These are phyloP conservation scores for Pollenia labialis DNA, from an alignment of 2,888 invertebrate genomes.

Conservation along the genomic window DNA sequence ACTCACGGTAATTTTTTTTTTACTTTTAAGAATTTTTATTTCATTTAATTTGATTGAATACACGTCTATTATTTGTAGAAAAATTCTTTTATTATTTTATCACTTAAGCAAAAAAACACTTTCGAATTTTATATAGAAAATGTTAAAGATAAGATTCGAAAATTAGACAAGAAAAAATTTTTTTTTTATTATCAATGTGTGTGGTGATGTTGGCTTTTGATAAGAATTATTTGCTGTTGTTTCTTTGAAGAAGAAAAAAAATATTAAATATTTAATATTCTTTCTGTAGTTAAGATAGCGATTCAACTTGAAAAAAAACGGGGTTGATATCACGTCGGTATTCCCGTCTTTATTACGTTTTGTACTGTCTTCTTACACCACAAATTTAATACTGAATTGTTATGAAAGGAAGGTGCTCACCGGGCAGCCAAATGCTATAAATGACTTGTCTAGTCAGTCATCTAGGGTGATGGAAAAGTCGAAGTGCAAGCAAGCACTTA, in stretches of 20 bases:
- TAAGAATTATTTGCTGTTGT: slow-evolving; percentile 41
- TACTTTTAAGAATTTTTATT: neutral
- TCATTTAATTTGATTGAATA: slow-evolving; percentile 42
- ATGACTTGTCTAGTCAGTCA: slow-evolving; percentile 2
- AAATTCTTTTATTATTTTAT: slow-evolving; percentile 37
- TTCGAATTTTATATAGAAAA: slow-evolving; percentile 31
- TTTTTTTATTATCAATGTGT: slow-evolving; percentile 14
- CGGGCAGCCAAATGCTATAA: slow-evolving; percentile 16
- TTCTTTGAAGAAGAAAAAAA: neutral
- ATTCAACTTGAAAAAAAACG: slow-evolving; percentile 3
- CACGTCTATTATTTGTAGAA: neutral
- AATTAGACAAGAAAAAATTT: slow-evolving; percentile 37
- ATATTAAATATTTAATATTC: neutral
- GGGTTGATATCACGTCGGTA: slow-evolving; percentile 3
- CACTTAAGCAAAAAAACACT: slow-evolving; percentile 6
- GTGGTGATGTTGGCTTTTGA: slow-evolving; percentile 21
- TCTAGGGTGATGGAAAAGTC: slow-evolving; percentile 59
- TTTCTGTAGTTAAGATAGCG: slow-evolving; percentile 21
- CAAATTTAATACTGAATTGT: slow-evolving; percentile 60
- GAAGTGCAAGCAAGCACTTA: slow-evolving; percentile 56
- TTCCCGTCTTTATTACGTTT: slow-evolving; percentile 19
- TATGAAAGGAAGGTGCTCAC: slow-evolving; percentile 20
- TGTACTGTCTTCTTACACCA: slow-evolving; percentile 56
- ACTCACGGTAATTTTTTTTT: neutral
- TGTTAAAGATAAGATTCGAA: slow-evolving; percentile 57